Evolutionary conservation across 2,888 invertebrate species (phyloP), one percentile per base, ranked within the genome.

Genomic region (Meteorus colon): DNA sequence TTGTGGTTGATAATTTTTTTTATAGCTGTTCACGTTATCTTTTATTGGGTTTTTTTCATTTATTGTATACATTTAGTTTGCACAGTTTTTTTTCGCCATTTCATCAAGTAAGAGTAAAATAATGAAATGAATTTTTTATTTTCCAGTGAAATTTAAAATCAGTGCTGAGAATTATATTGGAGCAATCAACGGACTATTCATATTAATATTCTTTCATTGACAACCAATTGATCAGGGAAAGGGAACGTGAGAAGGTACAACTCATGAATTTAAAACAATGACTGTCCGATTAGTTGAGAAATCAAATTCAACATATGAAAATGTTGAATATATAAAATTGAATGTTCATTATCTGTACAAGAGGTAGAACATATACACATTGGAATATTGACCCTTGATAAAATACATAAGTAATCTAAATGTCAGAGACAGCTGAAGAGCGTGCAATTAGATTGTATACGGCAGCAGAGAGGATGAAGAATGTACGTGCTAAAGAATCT

Each of bases 401-500:
- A 55, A 55, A 19, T 55, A 24, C 19, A 55, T n/a, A 8, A 8
- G n/a, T 19, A 55, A 55, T 55, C 19, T 55, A 19, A 79, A 87
- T 87, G 86, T 86, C 86, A 73, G 88, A 89, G 82, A 86, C 85
- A 75, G 82, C 86, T 75, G 88, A 89, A 66, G 89, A 88, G 76
- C 86, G 87, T 71, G 85, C 86, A 70, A 77, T 87, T 65, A 85
- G 88, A 84, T 75, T 89, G 78, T 85, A 84, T 65, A 85, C 84
- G 16, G 82, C 86, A 74, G 86, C 85, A 10, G 87, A 88, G 77
- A 88, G 87, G 75, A 89, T 89, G 88, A 89, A 89, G 79, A 88
- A 87, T 79, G 86, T 87, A n/a, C 83, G 89, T 60, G 84, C 87
- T 0, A 89, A 89, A 63, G 89, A 89, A 65, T 87, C 86, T 0